Evolutionary conservation across 2,113 vertebrate species (phyloP), one percentile per base, ranked within the genome.

Genomic region (Strix aluco): DNA sequence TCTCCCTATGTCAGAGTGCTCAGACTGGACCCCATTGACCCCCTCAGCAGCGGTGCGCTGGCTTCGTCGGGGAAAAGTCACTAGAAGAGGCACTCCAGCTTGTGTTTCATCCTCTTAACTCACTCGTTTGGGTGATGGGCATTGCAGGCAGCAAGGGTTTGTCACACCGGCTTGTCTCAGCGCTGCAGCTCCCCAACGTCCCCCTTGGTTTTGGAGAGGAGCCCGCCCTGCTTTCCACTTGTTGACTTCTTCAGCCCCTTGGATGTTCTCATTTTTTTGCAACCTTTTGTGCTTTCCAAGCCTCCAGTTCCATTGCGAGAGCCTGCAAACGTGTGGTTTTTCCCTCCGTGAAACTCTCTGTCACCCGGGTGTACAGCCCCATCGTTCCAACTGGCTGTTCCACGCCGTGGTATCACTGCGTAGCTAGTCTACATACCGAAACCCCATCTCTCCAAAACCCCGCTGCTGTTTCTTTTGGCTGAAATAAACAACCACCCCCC

Each of bases 381-480:
- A 2, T 38, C 3, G 4, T 90, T 94, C 95, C 91, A 94, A 69
- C 92, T 92, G 92, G 92, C 91, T 88, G 91, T 94, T 95, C 95
- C 82, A 32, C 6, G 7, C 90, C 0, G 5, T 65, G 3, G 67
- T 8, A 32, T 79, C n/a, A 6, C 42, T 75, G 57, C 15, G 4
- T 69, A 69, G 71, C 83, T 67, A 62, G 77, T 59, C 69, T 32
- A 42, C 61, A 34, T n/a, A 71, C 44, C 3, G 20, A 47, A 19
- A 1, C 82, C 69, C 29, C 4, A 8, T 57, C 90, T 65, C 54
- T 84, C 87, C 21, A 4, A 92, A 95, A 67, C 59, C 49, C 61
- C 1, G 0, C 80, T 93, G 87, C 75, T 92, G 74, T 94, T 95
- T 72, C 88, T 88, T 90, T 93, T 94, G 96, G 93, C 92, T 90